Conservation (phyloP, 2,113 vertebrate genomes). For the Proteles cristata region DNA sequence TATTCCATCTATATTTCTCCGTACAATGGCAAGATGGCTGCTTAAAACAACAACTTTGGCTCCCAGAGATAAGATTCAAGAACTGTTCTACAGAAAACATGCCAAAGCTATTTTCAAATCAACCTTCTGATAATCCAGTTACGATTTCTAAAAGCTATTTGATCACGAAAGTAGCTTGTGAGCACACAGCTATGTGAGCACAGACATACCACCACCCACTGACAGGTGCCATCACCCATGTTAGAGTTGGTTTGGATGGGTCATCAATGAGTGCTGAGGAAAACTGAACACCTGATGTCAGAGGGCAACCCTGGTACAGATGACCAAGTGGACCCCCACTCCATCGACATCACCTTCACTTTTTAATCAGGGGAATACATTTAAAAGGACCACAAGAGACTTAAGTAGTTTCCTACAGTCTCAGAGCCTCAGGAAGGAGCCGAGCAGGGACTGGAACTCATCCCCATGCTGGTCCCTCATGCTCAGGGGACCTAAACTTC, state of each 20-base stretch:
- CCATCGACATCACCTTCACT: not conserved
- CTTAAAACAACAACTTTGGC: not conserved
- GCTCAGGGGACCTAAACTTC: not conserved
- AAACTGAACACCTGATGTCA: not conserved
- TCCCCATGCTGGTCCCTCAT: fast-evolving
- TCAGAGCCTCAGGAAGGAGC: not conserved
- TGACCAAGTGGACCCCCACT: not conserved
- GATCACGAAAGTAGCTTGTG: not conserved
- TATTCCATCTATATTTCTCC: not conserved
- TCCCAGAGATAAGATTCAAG: not conserved
- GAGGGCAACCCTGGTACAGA: not conserved
- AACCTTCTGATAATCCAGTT: not conserved
- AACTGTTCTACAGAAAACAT: not conserved
- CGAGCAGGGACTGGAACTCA: not conserved
- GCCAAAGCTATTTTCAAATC: not conserved
- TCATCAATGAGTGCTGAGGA: not conserved
- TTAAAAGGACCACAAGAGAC: not conserved
- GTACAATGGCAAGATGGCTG: not conserved
- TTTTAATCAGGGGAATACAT: not conserved
- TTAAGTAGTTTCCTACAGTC: not conserved
- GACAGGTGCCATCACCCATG: not conserved
- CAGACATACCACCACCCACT: fast-evolving
- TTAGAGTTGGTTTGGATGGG: not conserved
- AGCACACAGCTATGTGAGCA: not conserved
- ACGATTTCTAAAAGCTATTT: not conserved